Base-by-base conservation (phyloP, 2,113 vertebrate genomes). In the Epinephelus cyanopodus region DNA sequence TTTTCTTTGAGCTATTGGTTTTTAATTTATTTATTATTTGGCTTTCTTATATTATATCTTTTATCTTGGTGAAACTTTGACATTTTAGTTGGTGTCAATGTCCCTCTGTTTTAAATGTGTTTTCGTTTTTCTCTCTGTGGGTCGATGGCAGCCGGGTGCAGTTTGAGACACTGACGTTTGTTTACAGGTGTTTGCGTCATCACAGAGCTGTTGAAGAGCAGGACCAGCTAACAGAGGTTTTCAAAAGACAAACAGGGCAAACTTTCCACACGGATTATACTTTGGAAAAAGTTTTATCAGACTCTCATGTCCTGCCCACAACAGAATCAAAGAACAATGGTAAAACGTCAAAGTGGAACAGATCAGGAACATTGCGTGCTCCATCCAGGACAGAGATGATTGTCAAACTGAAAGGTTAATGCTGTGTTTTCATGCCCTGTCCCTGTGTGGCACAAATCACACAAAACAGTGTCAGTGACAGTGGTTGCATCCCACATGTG, bases 381-480 rank as follows among this genome's bases (percentile, higher is more conserved):
- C 67, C 11, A 4, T 48, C 45, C 77, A 33, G 48, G n/a, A 65
- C 74, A 27, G 60, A 70, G 42, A 75, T 12, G 37, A 79, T 3
- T 66, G 70, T 61, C 57, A 1, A 33, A 75, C 29, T 65, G 17
- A 77, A 69, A 68, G 12, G 39, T 14, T 65, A n/a, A 68, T 13
- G 5, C 13, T 58, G 37, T 19, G 25, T 60, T 68, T 0, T 58
- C 52, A 47, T 68, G 5, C 48, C 42, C 21, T 45, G 29, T 60
- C 70, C 9, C 12, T 23, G 11, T 23, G 80, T 63, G 60, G 60
- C 60, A 81, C 58, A 61, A 56, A 74, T 65, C n/a, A 80, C 68
- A 89, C 68, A 12, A 39, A 29, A 71, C 77, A 71, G 86, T 84
- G 86, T 62, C 50, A 79, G 82, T 82, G 87, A 77, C 83, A 83